phyloP scores from a whole-genome alignment of 2,113 vertebrate species.

The Gavia stellata region DNA sequence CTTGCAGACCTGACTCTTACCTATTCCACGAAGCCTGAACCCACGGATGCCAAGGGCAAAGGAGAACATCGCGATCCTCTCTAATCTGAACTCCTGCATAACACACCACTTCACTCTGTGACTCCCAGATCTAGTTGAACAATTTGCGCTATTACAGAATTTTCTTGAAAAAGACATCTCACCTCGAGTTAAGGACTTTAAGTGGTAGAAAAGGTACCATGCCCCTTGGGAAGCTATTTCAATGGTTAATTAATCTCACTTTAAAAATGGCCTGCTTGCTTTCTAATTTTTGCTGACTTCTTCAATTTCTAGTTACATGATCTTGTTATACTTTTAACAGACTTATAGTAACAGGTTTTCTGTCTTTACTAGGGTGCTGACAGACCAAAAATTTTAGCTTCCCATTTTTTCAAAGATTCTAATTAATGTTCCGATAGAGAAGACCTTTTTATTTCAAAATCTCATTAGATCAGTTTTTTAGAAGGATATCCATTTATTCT shows the following conservation, averaged over 20 bases:
- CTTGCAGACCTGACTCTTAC: too few species aligned
- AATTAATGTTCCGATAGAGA: background rate
- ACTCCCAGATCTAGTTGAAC: background rate
- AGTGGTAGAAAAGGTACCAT: background rate
- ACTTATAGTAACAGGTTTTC: background rate
- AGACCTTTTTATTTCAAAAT: background rate
- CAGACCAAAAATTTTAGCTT: background rate
- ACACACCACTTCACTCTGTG: accelerated
- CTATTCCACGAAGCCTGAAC: background rate
- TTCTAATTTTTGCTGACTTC: background rate
- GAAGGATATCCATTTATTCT: background rate
- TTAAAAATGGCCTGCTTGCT: background rate
- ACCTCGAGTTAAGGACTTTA: background rate
- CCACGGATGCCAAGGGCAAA: background rate
- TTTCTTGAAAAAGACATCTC: background rate
- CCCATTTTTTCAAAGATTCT: slow-evolving; percentile 5
- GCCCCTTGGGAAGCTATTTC: background rate
- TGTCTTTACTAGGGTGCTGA: background rate
- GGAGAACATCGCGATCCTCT: accelerated
- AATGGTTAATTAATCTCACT: slow-evolving; percentile 8
- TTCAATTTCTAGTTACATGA: background rate
- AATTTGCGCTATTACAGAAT: background rate
- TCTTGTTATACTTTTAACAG: background rate
- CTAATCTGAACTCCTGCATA: background rate
- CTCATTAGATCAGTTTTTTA: background rate